These are phyloP conservation scores for Butorides virescens DNA, from an alignment of 2,113 vertebrate genomes.

Conservation along the genomic window DNA sequence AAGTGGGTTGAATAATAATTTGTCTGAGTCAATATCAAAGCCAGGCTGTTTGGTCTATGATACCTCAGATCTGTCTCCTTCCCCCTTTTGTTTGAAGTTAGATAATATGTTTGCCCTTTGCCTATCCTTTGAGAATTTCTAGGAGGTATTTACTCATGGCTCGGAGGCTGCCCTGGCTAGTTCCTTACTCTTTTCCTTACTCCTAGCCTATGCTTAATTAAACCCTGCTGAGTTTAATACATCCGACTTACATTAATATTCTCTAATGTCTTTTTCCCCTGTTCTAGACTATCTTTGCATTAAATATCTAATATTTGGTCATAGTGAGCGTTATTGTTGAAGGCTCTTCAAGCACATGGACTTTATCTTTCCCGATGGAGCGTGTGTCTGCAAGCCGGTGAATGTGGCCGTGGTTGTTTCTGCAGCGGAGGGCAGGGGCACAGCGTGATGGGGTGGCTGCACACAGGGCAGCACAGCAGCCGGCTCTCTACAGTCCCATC, in stretches of 20 bases:
- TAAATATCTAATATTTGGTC: not conserved
- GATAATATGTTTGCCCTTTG: not conserved
- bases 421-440: accelerated
- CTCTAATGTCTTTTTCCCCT: not conserved
- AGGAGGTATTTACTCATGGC: not conserved
- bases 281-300: not conserved
- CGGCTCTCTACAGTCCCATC: not conserved
- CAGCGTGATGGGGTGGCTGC: accelerated
- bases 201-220: not conserved
- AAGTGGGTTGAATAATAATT: slow-evolving; percentile 14
- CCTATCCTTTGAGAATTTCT: not conserved
- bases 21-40: slow-evolving; percentile 17
- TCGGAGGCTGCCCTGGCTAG: not conserved
- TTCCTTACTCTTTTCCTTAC: not conserved
- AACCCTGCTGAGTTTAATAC: not conserved
- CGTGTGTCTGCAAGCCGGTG: not conserved
- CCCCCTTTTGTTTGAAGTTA: slow-evolving; percentile 22
- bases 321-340: not conserved
- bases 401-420: not conserved
- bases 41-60: not conserved
- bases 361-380: not conserved
- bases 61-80: not conserved
- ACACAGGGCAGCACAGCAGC: not conserved
- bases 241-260: not conserved
- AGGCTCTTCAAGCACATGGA: not conserved